phyloP scores from a whole-genome alignment of 2,797 vertebrate species.

The Antrozous pallidus region DNA sequence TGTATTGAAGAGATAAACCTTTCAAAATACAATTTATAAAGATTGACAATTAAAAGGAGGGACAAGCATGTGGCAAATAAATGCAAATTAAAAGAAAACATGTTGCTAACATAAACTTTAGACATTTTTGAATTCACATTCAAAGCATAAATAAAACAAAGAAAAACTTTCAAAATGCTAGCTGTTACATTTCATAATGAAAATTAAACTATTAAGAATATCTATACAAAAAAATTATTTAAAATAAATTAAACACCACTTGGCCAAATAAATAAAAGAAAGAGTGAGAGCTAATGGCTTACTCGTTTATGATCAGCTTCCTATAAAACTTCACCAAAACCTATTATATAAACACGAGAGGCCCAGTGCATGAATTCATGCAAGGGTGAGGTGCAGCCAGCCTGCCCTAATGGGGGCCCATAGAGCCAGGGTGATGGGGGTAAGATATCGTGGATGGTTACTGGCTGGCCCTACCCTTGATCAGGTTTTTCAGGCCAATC shows the following conservation, averaged over 20 bases:
- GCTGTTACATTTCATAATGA: neutral
- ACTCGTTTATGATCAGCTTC: neutral
- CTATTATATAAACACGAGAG: neutral
- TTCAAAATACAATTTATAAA: neutral
- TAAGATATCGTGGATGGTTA: too few species aligned
- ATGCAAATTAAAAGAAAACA: conserved; percentile 1
- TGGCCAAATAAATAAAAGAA: neutral
- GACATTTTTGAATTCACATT: neutral
- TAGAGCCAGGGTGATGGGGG: too few species aligned
- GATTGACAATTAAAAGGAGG: neutral
- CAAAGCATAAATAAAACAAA: neutral
- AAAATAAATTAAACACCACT: neutral
- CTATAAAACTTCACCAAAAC: neutral
- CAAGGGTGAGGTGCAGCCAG: too few species aligned
- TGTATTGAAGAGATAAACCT: neutral
- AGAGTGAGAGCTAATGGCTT: neutral
- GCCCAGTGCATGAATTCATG: too few species aligned
- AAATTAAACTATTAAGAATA: neutral
- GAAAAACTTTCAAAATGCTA: neutral
- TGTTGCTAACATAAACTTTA: neutral
- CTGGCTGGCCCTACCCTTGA: too few species aligned
- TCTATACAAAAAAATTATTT: neutral
- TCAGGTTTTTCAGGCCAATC: too few species aligned
- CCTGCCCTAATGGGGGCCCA: too few species aligned
- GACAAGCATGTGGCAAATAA: neutral